Percentiles rank a stretch among this genome's conserved stretches.
Conservation (phyloP, 92 coral and sea anemone species). For the Zoanthus gigantus region DNA sequence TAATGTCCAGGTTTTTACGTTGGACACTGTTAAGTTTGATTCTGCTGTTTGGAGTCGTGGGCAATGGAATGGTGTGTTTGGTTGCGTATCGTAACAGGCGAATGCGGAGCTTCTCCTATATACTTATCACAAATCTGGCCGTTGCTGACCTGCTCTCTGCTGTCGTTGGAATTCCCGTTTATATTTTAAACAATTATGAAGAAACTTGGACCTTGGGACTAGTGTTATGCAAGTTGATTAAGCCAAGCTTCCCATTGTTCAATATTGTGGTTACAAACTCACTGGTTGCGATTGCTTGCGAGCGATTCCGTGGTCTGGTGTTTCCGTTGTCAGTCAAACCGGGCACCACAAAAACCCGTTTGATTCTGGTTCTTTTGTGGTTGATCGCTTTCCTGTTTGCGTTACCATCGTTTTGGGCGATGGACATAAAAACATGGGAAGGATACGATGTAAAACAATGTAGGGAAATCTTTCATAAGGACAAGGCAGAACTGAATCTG, state of each 20-base stretch:
- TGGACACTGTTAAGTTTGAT: slow-evolving; percentile 24
- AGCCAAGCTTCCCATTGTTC: slow-evolving; percentile 79
- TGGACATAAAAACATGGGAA: not conserved
- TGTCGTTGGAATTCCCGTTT: slow-evolving; percentile 66
- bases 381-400: slow-evolving; percentile 75
- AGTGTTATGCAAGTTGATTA: slow-evolving; percentile 73
- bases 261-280: slow-evolving; percentile 82
- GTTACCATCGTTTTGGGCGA: slow-evolving; percentile 77
- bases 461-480: slow-evolving; percentile 63
- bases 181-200: slow-evolving; percentile 51
- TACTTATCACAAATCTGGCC: slow-evolving; percentile 78
- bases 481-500: slow-evolving; percentile 30
- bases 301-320: slow-evolving; percentile 82
- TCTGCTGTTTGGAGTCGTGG: slow-evolving; percentile 55
- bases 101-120: slow-evolving; percentile 75
- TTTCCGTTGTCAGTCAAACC: slow-evolving; percentile 81
- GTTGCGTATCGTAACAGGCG: slow-evolving; percentile 69
- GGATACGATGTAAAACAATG: slow-evolving; percentile 42
- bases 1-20: slow-evolving; percentile 10
- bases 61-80: slow-evolving; percentile 70
- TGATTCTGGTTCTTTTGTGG: slow-evolving; percentile 74
- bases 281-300: slow-evolving; percentile 88
- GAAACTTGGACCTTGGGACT: slow-evolving; percentile 77
- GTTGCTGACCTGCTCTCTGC: slow-evolving; percentile 74
- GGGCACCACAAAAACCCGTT: slow-evolving; percentile 79